Base-by-base conservation (phyloP, 2,797 vertebrate species). In the Adrianichthys oophorus region DNA sequence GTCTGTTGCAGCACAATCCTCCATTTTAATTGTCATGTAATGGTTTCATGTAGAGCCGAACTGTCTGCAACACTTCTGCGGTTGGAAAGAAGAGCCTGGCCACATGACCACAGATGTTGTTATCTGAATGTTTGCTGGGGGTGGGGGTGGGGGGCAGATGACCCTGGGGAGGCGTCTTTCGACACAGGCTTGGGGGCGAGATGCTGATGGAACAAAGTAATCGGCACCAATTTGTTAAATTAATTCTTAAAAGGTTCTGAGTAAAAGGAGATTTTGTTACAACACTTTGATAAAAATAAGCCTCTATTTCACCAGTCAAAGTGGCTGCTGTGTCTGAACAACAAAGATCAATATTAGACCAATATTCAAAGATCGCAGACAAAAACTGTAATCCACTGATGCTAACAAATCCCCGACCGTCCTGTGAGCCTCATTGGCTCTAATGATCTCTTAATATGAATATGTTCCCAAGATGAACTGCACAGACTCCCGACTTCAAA, bases 381-480 rank as follows among this genome's bases (percentile, higher is more conserved):
- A 94, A 94, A 94, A 97, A 98, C 95, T 93, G 92, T 94, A 94
- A 95, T 96, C 94, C 90, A 86, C 91, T 87, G 87, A 90, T 32
- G 68, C 91, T 87, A 85, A 93, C 91, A 94, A 93, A 94, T 93
- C 90, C 91, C 91, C 71, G 79, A 87, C 90, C 90, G 24, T 68
- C 70, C 62, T 1, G 65, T 91, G 93, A 92, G 93, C 91, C 91
- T 40, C 90, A 87, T 86, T 89, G 91, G 82, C 81, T 84, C 87
- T 93, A 93, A 96, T 95, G 95, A 95, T 80, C 82, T 85, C 59
- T 83, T 83, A 91, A 92, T 93, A 93, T 93, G 91, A 93, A 94
- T 87, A 92, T 93, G 94, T 93, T 95, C 94, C 32, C 92, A 94
- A 94, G 95, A 95, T 94, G 95, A 94, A 92, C 93, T 94, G 91